A percentile compares a stretch with the other conserved stretches of the same genome.
These are phyloP conservation scores for Chloebia gouldiae DNA, from an alignment of 2,113 vertebrate genomes.

Conservation along the genomic window DNA sequence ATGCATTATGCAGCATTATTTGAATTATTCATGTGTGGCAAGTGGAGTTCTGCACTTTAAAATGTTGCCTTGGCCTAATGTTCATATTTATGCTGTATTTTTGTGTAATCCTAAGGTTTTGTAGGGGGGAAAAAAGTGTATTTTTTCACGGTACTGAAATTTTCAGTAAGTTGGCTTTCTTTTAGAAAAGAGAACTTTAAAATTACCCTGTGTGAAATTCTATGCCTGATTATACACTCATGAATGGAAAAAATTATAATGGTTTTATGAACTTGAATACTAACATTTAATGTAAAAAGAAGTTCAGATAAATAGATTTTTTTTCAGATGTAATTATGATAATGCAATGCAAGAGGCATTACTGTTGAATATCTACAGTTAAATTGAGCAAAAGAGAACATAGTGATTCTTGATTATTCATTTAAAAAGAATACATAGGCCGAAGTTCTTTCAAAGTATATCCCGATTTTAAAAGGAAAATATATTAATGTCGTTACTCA, in stretches of 20 bases:
- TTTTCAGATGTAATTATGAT: not conserved
- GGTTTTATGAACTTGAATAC: not conserved
- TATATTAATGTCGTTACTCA: not conserved
- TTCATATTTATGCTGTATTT: constrained; percentile 5
- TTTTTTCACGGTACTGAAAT: constrained; percentile 22
- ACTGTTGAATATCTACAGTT: not conserved
- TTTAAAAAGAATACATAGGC: not conserved
- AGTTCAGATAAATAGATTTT: not conserved
- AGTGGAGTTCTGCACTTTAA: constrained; percentile 58
- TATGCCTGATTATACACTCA: not conserved
- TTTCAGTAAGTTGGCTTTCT: not conserved
- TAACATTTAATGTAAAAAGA: not conserved
- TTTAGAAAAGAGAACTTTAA: not conserved
- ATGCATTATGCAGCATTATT: constrained; percentile 14
- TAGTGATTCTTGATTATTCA: not conserved
- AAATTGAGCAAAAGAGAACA: not conserved
- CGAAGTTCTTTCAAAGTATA: not conserved
- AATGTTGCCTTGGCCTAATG: constrained; percentile 42
- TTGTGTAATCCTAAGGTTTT: constrained; percentile 16
- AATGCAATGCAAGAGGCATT: not conserved
- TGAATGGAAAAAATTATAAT: not conserved
- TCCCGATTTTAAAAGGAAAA: not conserved
- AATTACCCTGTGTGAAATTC: not conserved
- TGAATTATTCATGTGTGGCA: constrained; percentile 26
- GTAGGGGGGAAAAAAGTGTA: not conserved